Evolutionary conservation across 2,797 vertebrate genomes (phyloP), one percentile per base, ranked within the genome.

Genomic region (Xyrichtys novacula): DNA sequence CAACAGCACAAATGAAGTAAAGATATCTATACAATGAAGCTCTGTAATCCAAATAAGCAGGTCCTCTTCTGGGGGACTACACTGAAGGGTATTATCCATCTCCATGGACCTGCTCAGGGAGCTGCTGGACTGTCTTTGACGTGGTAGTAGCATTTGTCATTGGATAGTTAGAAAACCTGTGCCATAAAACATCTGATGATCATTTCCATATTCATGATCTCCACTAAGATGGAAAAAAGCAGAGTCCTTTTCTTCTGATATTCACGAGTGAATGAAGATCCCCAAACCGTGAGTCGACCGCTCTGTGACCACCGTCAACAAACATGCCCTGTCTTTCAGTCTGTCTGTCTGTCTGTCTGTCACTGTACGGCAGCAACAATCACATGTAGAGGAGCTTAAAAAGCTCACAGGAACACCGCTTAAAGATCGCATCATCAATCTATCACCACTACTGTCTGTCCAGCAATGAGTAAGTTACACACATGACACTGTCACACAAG

Each of bases 301-400:
- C 26, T 69, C 60, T 65, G 54, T 69, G n/a, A 78, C 61, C 70
- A 65, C 71, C 62, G 78, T 74, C 40, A 50, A 67, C 68, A 71
- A 77, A 85, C 78, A 74, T 83, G 77, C 78, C 39, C 61, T 53
- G 36, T 54, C 79, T 86, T 85, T 86, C 71, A 85, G 84, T 81
- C 58, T 57, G 39, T 61, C 70, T 20, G 60, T 61, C 53, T 60
- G 67, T 31, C 50, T 34, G 50, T 82, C 65, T 68, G 60, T 46
- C 57, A 60, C 57, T 39, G 78, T 32, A 38, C 65, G 65, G 52
- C 40, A 62, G 52, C 16, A 44, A 67, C 19, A 64, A 8, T 10
- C 42, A 36, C 32, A 68, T 34, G 38, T 46, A 69, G 25, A 22
- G 34, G 73, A 66, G 55, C 40, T 48, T 70, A 63, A 69, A 72